Evolutionary conservation across 2,797 vertebrate genomes (phyloP).

Genomic region (Anguilla pacifica): DNA sequence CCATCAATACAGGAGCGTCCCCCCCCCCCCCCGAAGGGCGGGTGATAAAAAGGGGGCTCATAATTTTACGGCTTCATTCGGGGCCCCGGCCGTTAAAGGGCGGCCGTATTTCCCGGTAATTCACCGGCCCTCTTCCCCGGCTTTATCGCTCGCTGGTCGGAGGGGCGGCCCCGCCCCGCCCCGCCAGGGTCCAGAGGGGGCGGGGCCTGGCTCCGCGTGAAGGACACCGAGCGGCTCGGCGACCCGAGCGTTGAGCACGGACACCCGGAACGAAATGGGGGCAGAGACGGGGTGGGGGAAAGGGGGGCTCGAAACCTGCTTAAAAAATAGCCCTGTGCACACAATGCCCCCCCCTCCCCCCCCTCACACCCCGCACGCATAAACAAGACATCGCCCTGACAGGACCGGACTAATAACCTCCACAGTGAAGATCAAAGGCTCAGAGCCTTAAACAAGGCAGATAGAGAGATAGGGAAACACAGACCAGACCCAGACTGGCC

Average conservation of each 20-base stretch:
- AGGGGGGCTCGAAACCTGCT: background rate
- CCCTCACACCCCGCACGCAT: background rate
- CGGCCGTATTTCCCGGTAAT: constrained; percentile 94
- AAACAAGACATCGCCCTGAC: background rate
- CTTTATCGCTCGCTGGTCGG: constrained; percentile 80
- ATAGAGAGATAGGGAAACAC: background rate
- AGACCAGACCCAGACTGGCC: background rate
- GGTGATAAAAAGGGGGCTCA: constrained; percentile 99
- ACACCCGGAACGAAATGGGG: constrained; percentile 26
- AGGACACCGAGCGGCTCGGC: constrained; percentile 74
- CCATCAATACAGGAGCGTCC: constrained; percentile 99
- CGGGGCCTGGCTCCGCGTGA: constrained; percentile 66
- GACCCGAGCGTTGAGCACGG: constrained; percentile 21
- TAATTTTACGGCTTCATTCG: constrained; percentile 99
- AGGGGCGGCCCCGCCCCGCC: constrained; percentile 55
- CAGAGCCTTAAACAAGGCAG: no score
- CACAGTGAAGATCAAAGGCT: background rate
- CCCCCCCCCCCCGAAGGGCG: constrained; percentile 93
- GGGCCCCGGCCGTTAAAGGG: constrained; percentile 91
- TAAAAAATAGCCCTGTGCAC: background rate
- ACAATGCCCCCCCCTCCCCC: background rate
- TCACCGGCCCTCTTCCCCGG: constrained; percentile 68
- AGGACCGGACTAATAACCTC: background rate
- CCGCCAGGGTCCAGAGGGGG: constrained; percentile 52
- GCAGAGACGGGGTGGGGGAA: constrained; percentile 26